Base-by-base conservation (phyloP, 1,140 invertebrate species). In the Dinothrombium tinctorium region DNA sequence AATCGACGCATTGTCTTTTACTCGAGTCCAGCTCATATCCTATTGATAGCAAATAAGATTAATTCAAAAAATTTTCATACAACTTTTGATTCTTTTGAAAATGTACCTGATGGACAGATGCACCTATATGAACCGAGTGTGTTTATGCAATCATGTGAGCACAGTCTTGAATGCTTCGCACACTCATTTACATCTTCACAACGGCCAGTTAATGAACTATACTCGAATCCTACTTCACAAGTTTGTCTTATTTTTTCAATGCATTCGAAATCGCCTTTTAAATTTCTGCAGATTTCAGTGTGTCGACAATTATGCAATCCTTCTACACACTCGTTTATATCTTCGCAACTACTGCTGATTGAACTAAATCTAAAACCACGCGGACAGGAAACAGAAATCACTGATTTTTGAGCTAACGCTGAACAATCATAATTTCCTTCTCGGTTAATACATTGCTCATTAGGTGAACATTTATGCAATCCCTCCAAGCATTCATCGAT, bases 301-400 rank as follows among this genome's bases (percentile, higher is more conserved):
- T 63, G 51, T 0, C 71, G 69, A 53, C 90, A 96, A 50, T 79
- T 75, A 54, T 94, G 72, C 0, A 69, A 77, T 5, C 73, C 72
- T 2, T 82, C 59, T 0, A 57, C 47, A 53, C 90, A 98, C 58
- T 96, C 90, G 56, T 96, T 77, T 49, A 92, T 75, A 57, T 95
- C 89, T 81, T 50, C 20, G 56, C 50, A 41, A 15, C 61, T 59
- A 8, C n/a, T n/a, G 26, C 26, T 28, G 7, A 28, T 8, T 8
- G 26, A 28, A 28, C n/a, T 28, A 28, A 28, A 28, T 8, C 7
- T n/a, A n/a, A 8, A 28, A 28, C 26, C 26, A 8, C 7, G 26
- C 7, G 26, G 7, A 28, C 26, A 28, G 26, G 26, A 28, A n/a
- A n/a, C n/a, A n/a, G n/a, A n/a, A n/a, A n/a, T n/a, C n/a, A n/a